These are phyloP conservation scores for Slavum lentiscoides DNA, from an alignment of 2,888 invertebrate species.

Conservation along the genomic window DNA sequence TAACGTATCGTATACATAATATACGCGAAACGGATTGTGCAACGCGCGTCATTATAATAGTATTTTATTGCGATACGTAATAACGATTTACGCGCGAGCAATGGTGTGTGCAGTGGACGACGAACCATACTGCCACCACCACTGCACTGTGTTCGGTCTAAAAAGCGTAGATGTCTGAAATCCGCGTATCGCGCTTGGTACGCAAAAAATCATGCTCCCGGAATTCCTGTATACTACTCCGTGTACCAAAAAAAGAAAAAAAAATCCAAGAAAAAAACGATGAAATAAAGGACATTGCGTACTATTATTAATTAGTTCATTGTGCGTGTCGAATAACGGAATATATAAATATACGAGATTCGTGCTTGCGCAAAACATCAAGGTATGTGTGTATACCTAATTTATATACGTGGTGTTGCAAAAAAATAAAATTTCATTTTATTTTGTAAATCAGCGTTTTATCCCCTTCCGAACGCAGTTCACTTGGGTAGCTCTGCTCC, in stretches of 20 bases:
- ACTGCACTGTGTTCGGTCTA: background rate
- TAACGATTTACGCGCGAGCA: constrained; percentile 10
- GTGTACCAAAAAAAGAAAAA: background rate
- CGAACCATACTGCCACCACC: constrained; percentile 5
- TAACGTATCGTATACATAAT: too few species aligned
- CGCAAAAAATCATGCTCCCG: background rate
- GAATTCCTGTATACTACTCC: background rate
- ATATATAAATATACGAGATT: background rate
- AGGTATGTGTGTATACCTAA: too few species aligned
- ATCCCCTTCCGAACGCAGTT: too few species aligned
- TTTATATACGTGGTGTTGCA: too few species aligned
- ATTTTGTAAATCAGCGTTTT: too few species aligned
- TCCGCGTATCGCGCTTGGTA: too few species aligned
- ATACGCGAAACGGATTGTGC: background rate
- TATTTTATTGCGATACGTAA: background rate
- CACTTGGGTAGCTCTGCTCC: too few species aligned
- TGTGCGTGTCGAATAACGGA: background rate
- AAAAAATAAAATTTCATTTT: too few species aligned
- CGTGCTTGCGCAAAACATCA: too few species aligned
- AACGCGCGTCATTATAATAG: background rate
- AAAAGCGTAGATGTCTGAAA: constrained; percentile 8
- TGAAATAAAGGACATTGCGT: background rate
- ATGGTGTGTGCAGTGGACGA: constrained; percentile 7
- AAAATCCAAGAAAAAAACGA: background rate
- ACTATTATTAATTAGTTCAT: background rate